Percentiles rank a stretch among this genome's conserved stretches.
phyloP scores from a whole-genome alignment of 2,113 vertebrate genomes.

The Trinectes maculatus region DNA sequence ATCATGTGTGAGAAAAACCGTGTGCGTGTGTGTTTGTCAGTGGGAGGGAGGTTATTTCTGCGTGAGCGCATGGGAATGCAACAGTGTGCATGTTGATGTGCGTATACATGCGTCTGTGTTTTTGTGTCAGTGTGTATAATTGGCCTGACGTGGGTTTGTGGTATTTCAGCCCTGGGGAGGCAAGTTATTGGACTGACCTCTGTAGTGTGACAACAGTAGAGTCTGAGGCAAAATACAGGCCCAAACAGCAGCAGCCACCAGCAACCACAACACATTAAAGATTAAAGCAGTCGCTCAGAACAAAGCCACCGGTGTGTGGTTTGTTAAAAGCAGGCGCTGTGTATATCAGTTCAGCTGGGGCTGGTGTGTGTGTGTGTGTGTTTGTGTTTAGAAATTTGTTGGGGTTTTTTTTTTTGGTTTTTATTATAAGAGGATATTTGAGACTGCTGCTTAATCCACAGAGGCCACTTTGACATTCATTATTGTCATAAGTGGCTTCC shows the following conservation, averaged over 20 bases:
- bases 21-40: neutral
- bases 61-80: conserved; percentile 13
- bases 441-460: conserved; percentile 25
- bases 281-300: conserved; percentile 72
- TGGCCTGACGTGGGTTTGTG: conserved; percentile 56
- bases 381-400: conserved; percentile 21
- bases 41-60: conserved; percentile 16
- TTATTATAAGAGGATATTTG: conserved; percentile 5
- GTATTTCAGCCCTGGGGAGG: conserved; percentile 56
- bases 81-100: conserved; percentile 9
- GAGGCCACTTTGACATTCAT: conserved; percentile 30
- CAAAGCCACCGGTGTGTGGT: conserved; percentile 64
- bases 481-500: too few relatives aligned
- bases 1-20: conserved; percentile 21
- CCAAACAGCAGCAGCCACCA: conserved; percentile 58
- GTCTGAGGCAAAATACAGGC: conserved; percentile 64
- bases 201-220: conserved; percentile 68
- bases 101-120: conserved; percentile 24
- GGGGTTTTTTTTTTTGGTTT: conserved; percentile 14
- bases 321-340: conserved; percentile 58
- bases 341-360: conserved; percentile 36
- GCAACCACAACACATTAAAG: conserved; percentile 71
- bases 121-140: conserved; percentile 59
- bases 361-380: neutral
- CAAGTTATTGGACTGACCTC: conserved; percentile 76